Conservation (phyloP, 2,113 vertebrate species). For the Nyctibius bracteatus region DNA sequence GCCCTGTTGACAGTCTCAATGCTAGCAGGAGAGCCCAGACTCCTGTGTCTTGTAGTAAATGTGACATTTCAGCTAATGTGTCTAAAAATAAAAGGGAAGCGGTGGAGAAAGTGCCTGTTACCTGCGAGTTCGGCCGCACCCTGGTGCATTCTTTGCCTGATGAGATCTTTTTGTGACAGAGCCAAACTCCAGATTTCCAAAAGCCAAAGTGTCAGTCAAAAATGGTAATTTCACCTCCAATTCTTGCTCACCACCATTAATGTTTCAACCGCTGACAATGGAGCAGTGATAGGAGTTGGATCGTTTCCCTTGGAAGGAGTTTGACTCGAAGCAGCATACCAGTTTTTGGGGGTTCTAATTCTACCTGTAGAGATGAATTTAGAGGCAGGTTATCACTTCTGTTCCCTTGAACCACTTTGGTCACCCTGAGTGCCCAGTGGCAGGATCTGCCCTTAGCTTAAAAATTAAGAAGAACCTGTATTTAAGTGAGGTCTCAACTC, state of each 20-base stretch:
- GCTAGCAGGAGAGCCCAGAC: background rate
- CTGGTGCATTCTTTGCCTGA: background rate
- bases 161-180: background rate
- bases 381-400: background rate
- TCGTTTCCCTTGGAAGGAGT: background rate
- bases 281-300: background rate
- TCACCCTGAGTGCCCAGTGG: background rate
- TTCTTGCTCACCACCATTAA: background rate
- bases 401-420: background rate
- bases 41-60: background rate
- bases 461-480: background rate
- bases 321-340: background rate
- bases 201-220: background rate
- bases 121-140: background rate
- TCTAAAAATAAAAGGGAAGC: slow-evolving; percentile 50
- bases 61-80: slow-evolving; percentile 20
- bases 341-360: background rate
- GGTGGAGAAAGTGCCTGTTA: slow-evolving; percentile 12
- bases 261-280: background rate
- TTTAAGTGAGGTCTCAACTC: background rate
- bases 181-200: background rate
- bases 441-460: background rate
- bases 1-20: background rate
- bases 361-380: background rate
- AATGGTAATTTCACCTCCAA: background rate